Evolutionary conservation across 2,113 vertebrate species (phyloP), one percentile per base, ranked within the genome.

Genomic region (Bathybates hornii): DNA sequence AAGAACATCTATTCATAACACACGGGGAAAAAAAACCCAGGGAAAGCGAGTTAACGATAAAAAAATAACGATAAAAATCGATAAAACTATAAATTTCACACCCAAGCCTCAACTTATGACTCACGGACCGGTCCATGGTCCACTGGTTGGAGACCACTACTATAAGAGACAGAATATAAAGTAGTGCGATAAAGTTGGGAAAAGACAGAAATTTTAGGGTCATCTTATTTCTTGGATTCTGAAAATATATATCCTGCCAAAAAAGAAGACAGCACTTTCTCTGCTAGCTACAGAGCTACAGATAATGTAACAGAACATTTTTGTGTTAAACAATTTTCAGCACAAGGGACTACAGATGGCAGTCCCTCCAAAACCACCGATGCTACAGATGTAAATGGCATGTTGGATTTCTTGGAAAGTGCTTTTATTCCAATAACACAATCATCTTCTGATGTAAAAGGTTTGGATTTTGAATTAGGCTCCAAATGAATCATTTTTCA

Each of bases 1-100:
- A 19, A 0, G 57, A 61, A 61, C 5, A 61, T 61, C 29, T 61
- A 19, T 61, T 34, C 29, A 34, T 34, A 34, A 19, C 16, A 61
- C 57, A 19, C 0, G 1, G 13, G 13, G 0, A 3, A 3, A 19
- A 59, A 6, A 1, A 0, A 1, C 0, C 1, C 29, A 61, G 9
- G 29, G 0, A 61, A 61, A 61, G 3, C 2, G 0, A 19, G 0
- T 61, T 19, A 61, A 61, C 0, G 1, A 34, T 19, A 6, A 34
- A 61, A 61, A 27, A 9, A 61, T 34, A 34, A 61, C 0, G 0
- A 61, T 61, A 61, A 10, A 61, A 61, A 61, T 1, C 3, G 0
- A 61, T 61, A 61, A 61, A 61, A 61, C 29, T 10, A 61, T 61
- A 6, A 6, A 19, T 61, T 34, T 34, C 59, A 61, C 16, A 61